Base-by-base conservation (phyloP, 1,140 invertebrate genomes). In the Sycophila sp. region DNA sequence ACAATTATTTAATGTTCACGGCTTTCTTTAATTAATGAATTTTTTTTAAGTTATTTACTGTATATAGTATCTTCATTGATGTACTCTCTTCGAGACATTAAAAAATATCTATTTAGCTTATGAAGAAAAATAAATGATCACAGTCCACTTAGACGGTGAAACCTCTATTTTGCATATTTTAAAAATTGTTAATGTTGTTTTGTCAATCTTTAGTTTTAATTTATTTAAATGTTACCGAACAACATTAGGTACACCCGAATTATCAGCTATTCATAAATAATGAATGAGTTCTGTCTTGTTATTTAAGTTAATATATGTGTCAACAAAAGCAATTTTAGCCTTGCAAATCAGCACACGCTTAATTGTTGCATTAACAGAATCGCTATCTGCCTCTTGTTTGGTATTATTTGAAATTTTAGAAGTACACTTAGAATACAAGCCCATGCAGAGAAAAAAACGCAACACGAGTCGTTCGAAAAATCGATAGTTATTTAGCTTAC, bases 341-440 rank as follows among this genome's bases (percentile, higher is more conserved):
- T 30, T 15, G 15, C 17, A 7, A 45, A 58, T 24, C 34, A 56
- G 24, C n/a, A 22, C 22, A 40, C 36, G 17, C 6, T 66, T 56
- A 66, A 63, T 63, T 63, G 49, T 63, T 47, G 62, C 62, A 53
- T 65, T 36, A 36, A 10, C 45, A 22, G 53, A 58, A 68, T 68
- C 59, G 34, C 36, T 67, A 67, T 67, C 65, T n/a, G 36, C 13
- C 62, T 66, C 24, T 22, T 36, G 38, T 59, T 58, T 13, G 40
- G 38, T 28, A 56, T 56, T 66, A 66, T 66, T 51, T 26, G 19
- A 34, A 40, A 66, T 56, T 55, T 40, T n/a, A n/a, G n/a, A n/a
- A n/a, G n/a, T n/a, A n/a, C n/a, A n/a, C n/a, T n/a, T n/a, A n/a
- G n/a, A n/a, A n/a, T n/a, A n/a, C n/a, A n/a, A n/a, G n/a, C n/a